Base-by-base conservation (phyloP, 2,113 vertebrate genomes). In the Anolis carolinensis region DNA sequence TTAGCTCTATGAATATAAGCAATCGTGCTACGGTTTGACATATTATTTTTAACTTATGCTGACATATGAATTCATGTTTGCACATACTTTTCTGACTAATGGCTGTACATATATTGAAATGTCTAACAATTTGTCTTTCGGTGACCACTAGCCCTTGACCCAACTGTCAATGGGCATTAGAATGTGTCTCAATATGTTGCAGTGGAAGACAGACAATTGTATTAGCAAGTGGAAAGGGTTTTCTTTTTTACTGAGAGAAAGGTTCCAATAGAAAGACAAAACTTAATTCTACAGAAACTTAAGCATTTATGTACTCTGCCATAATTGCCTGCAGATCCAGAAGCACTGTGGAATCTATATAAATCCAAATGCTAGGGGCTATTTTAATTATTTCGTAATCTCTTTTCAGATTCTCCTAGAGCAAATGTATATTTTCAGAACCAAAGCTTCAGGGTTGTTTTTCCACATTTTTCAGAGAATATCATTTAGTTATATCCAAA, bases 391-490 rank as follows among this genome's bases (percentile, higher is more conserved):
- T 72, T 39, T 73, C 81, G 1, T 39, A 73, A 72, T 59, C 32
- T 62, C 52, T 39, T 39, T 62, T 55, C 68, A 82, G n/a, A 50
- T 59, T 7, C 21, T 72, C 11, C 67, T 52, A 44, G 44, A 71
- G n/a, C 8, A 77, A 81, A 81, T 62, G 62, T 44, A 80, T 44
- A 32, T 76, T 77, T 76, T 68, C 27, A 68, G 11, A 84, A 52
- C 14, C 18, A 23, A 34, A 48, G 72, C 52, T 13, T 65, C 11
- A 34, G 52, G 52, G 21, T 25, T 39, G 32, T 39, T 44, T 83
- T 11, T 27, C 2, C 70, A 81, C n/a, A 77, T 87, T 74, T 84
- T 83, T 81, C 2, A 59, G n/a, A 73, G 52, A 63, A 65, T 79
- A 76, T 85, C 83, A 48, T 27, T 32, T 32, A 78, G 30, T 78